phyloP scores from a whole-genome alignment of 2,113 vertebrate genomes.

The Notarius lentiginosus region DNA sequence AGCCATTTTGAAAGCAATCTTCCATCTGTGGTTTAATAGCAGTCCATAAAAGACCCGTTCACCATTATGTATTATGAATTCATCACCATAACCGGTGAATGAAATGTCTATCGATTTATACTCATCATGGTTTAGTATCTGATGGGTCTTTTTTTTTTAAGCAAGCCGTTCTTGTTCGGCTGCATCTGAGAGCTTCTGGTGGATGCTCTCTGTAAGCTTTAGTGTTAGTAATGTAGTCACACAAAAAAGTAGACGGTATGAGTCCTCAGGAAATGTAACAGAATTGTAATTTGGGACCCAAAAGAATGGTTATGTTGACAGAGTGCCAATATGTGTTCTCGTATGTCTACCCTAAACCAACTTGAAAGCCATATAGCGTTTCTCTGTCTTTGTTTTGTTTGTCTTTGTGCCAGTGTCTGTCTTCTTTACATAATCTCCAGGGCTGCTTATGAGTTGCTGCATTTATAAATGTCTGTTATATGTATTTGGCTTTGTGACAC shows the following conservation, averaged over 20 bases:
- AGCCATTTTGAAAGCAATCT: not conserved
- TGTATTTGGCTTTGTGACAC: conserved; percentile 36
- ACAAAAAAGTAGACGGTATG: conserved; percentile 25
- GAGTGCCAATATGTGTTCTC: not conserved
- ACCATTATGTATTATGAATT: conserved; percentile 21
- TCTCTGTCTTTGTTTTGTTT: conserved; percentile 12
- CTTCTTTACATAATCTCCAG: conserved; percentile 35
- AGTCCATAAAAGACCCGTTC: not conserved
- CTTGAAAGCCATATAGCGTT: conserved; percentile 40
- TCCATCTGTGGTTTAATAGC: conserved; percentile 21
- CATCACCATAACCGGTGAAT: not conserved
- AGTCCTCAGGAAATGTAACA: conserved; percentile 44
- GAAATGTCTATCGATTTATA: not conserved
- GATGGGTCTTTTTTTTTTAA: not conserved
- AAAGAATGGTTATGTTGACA: not conserved
- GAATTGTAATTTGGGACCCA: not conserved
- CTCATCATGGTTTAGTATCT: not conserved
- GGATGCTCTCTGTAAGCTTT: not conserved
- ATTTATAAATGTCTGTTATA: conserved; percentile 32
- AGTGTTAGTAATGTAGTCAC: conserved; percentile 20
- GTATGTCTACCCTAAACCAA: conserved; percentile 2
- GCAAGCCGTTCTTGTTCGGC: not conserved
- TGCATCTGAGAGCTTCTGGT: not conserved
- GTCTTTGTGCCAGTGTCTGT: conserved; percentile 40
- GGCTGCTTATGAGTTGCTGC: conserved; percentile 38